phyloP scores from a whole-genome alignment of 2,888 invertebrate species.

The Pristionchus arcanus region DNA sequence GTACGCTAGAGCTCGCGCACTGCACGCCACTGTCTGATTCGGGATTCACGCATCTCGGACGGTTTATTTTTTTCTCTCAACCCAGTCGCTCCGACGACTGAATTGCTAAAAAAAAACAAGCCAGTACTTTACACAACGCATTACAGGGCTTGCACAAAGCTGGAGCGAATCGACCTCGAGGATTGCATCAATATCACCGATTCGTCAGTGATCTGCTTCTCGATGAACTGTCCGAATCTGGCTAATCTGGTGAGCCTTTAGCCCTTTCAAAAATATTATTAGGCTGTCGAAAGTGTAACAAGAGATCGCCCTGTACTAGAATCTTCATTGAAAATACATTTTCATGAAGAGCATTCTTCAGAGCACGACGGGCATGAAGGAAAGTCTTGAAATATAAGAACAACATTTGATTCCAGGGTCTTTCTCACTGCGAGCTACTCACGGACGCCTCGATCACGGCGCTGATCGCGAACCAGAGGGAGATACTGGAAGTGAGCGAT shows the following conservation, averaged over 20 bases:
- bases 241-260: slow-evolving; percentile 91
- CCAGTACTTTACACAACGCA: no score
- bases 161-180: slow-evolving; percentile 98
- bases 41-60: slow-evolving; percentile 95
- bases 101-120: no score
- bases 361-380: no score
- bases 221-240: slow-evolving; percentile 94
- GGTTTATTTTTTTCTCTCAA: slow-evolving; percentile 84
- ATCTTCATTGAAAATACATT: no score
- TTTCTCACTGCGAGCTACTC: slow-evolving; percentile 98
- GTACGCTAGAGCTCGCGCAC: slow-evolving; percentile 90
- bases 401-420: slow-evolving; percentile 84
- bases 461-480: slow-evolving; percentile 74
- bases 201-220: slow-evolving; percentile 92
- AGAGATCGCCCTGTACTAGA: no score
- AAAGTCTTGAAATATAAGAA: not conserved
- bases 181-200: slow-evolving; percentile 98
- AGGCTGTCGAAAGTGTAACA: no score
- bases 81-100: no score
- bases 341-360: no score
- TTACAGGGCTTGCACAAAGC: slow-evolving; percentile 85
- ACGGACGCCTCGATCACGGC: slow-evolving; percentile 98
- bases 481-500: slow-evolving; percentile 66
- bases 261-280: not conserved
- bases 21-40: slow-evolving; percentile 96